These are phyloP conservation scores for Apostichopus leukothele DNA, from an alignment of 53 echinoderm and acorn worm species.

Conservation along the genomic window DNA sequence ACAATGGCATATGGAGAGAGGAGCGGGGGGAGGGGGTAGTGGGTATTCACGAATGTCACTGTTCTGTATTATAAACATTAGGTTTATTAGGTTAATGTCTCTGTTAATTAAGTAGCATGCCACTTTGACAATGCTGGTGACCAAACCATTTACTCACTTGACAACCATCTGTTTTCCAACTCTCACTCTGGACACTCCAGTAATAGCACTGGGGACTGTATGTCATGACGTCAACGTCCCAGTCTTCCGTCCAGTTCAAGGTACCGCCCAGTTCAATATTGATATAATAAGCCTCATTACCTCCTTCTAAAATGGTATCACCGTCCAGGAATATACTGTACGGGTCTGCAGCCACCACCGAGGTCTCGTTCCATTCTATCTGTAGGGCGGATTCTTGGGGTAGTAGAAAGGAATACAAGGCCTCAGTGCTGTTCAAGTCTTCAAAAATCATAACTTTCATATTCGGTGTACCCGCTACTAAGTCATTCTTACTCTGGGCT, in stretches of 20 bases:
- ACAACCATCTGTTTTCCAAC: slow-evolving; percentile 74
- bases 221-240: slow-evolving; percentile 49
- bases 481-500: neutral
- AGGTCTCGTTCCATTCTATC: slow-evolving; percentile 52
- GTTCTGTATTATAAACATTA: too few species aligned
- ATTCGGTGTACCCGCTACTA: too few species aligned
- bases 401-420: neutral
- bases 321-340: slow-evolving; percentile 58
- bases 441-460: neutral
- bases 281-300: slow-evolving; percentile 49
- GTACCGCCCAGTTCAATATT: slow-evolving; percentile 43
- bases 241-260: slow-evolving; percentile 17
- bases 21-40: too few species aligned
- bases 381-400: neutral
- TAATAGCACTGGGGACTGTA: slow-evolving; percentile 73
- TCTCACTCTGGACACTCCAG: slow-evolving; percentile 70
- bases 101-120: too few species aligned
- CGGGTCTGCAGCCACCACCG: slow-evolving; percentile 51
- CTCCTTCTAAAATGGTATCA: slow-evolving; percentile 24
- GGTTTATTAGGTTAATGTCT: too few species aligned
- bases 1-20: too few species aligned
- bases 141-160: slow-evolving; percentile 47
- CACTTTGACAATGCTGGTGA: too few species aligned
- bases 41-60: too few species aligned
- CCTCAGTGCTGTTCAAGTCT: neutral